Conservation (phyloP, 2,113 vertebrate genomes). For the Zapus hudsonius region DNA sequence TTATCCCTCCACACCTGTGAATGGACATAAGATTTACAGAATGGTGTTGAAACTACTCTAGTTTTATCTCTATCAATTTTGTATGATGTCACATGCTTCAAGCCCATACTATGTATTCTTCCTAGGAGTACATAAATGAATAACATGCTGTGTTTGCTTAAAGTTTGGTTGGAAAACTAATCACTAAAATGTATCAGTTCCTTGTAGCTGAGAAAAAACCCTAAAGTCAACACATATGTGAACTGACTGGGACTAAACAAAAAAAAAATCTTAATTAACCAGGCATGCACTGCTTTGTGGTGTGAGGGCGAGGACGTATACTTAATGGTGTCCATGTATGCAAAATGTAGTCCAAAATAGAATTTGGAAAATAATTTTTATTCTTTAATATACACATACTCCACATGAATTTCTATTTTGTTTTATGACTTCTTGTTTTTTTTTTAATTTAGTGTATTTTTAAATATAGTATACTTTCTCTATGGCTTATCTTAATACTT, state of each 20-base stretch:
- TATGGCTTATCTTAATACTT: no score
- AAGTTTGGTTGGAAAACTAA: neutral
- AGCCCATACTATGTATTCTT: neutral
- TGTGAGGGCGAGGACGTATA: rapidly evolving
- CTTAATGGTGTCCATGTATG: neutral
- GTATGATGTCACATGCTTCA: no score
- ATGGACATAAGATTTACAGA: neutral
- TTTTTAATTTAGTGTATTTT: neutral
- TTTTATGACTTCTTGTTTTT: neutral
- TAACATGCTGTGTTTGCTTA: neutral
- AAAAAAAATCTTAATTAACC: neutral
- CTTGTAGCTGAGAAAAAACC: neutral
- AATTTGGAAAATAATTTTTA: neutral
- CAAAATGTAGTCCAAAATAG: neutral
- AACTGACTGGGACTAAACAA: neutral
- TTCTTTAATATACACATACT: neutral
- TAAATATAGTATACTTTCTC: no score
- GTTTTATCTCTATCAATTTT: neutral
- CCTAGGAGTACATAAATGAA: neutral
- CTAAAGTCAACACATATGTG: neutral
- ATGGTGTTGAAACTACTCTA: neutral
- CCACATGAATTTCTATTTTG: no score
- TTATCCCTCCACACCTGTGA: rapidly evolving
- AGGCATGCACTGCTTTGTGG: no score
- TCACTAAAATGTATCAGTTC: neutral